Base-by-base conservation (phyloP, 2,888 invertebrate genomes). In the Leistus spinibarbis region DNA sequence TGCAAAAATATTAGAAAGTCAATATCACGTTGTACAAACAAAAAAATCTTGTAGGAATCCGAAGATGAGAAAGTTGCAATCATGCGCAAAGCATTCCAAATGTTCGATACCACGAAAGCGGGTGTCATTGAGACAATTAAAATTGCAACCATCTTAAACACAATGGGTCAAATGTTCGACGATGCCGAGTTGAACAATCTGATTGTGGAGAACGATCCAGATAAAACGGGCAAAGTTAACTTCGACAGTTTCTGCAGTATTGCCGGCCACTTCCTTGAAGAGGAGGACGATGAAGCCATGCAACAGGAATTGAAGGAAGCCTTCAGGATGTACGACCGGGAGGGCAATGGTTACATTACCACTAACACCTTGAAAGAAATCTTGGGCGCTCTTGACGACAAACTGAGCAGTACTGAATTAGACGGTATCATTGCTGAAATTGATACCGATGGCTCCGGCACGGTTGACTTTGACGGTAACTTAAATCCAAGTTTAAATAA, bases 381-480 rank as follows among this genome's bases (percentile, higher is more conserved):
- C 86, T 89, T 98, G 79, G 93, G 92, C 70, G 97, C 96, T 22
- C 89, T 95, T 57, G 98, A 98, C 81, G 98, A 98, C 86, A 97
- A 98, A 85, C 90, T 98, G 54, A 95, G 93, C 79, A 94, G 92
- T 82, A 91, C 96, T 68, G 97, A 98, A 85, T 90, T 98, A 80
- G 98, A 98, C 84, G 97, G 97, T 80, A 98, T 98, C 89, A 98
- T 98, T 85, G 93, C 95, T 82, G 98, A 98, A 88, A 98, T 98
- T 82, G 98, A 98, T 87, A 97, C 97, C 77, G 98, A 98, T 86
- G 98, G 98, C 72, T 97, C 97, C 79, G 98, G 98, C 83, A 99
- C 98, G 79, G 98, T 99, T 79, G 99, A 99, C 87, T 99, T 99
- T 86, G 98, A 99, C 89, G 98, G 97, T 97, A 87, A 85, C 84